Conservation (phyloP, 2,113 vertebrate genomes). For the Corydoras maculifer region DNA sequence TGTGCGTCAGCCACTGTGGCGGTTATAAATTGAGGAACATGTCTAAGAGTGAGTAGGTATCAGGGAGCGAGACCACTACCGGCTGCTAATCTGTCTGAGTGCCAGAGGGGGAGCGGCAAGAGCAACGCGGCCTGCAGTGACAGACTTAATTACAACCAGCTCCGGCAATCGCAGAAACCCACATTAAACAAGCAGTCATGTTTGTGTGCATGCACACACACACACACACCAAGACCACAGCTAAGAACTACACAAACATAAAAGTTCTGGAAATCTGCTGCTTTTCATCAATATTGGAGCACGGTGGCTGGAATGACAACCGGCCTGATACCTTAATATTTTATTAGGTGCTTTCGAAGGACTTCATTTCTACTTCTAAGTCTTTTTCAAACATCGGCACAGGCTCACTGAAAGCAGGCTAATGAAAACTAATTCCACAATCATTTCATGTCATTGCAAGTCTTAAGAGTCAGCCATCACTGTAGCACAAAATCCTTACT, state of each 20-base stretch:
- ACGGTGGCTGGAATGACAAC: not conserved
- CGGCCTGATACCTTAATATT: constrained; percentile 9
- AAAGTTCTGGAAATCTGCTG: not conserved
- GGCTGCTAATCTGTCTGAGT: constrained; percentile 39
- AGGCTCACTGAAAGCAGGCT: constrained; percentile 23
- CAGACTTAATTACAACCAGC: constrained; percentile 39
- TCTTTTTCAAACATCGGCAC: constrained; percentile 13
- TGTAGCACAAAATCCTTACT: not conserved
- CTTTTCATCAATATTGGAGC: not conserved
- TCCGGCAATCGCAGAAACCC: constrained; percentile 8
- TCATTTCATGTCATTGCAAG: constrained; percentile 36
- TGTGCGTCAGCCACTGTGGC: constrained; percentile 23
- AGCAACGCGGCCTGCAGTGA: constrained; percentile 28
- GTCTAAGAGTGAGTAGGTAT: constrained; percentile 36
- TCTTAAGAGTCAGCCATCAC: constrained; percentile 25
- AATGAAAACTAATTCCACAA: constrained; percentile 33
- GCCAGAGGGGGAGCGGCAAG: constrained; percentile 28
- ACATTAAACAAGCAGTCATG: not conserved
- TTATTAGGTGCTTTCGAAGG: constrained; percentile 10
- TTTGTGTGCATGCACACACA: not conserved
- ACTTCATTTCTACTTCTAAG: not conserved
- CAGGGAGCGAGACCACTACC: constrained; percentile 35
- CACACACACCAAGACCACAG: not conserved
- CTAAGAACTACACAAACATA: not conserved
- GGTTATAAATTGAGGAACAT: constrained; percentile 37